Evolutionary conservation across 1,140 invertebrate species (phyloP).

Genomic region (Scylla paramamosain): DNA sequence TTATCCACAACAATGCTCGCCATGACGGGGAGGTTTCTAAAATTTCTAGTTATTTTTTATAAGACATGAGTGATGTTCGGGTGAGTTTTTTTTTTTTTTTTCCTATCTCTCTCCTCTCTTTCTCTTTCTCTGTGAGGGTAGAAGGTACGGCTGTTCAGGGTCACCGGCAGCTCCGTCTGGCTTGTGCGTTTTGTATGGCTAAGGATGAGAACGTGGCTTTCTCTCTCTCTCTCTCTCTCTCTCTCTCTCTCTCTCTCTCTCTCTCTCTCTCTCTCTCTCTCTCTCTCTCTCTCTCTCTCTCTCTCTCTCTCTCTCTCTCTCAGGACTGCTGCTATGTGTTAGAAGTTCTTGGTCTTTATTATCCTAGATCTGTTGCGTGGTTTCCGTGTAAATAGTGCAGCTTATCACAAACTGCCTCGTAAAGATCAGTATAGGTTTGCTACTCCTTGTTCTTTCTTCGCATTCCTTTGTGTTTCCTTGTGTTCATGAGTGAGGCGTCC

Average conservation of each 20-base stretch:
- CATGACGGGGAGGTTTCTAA: background rate
- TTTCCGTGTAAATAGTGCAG: too few relatives aligned
- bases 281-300: conserved; percentile 29
- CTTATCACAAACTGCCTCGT: too few relatives aligned
- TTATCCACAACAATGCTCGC: background rate
- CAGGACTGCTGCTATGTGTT: too few relatives aligned
- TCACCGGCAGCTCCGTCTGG: background rate
- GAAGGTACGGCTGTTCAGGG: background rate
- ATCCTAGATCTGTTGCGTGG: too few relatives aligned
- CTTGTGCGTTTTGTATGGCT: background rate
- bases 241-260: conserved; percentile 29
- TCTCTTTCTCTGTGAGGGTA: background rate
- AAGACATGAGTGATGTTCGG: background rate
- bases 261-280: background rate
- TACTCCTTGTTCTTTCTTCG: too few relatives aligned
- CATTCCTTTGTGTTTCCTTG: too few relatives aligned
- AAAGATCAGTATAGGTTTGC: too few relatives aligned
- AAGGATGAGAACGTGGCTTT: background rate
- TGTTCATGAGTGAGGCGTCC: too few relatives aligned
- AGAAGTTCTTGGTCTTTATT: too few relatives aligned
- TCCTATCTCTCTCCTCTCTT: too few relatives aligned
- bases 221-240: conserved; percentile 24
- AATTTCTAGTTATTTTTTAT: background rate
- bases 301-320: conserved; percentile 8
- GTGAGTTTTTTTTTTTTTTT: background rate